These are phyloP conservation scores for Caenorhabditis remanei DNA, from an alignment of 1,140 invertebrate genomes.

Conservation along the genomic window DNA sequence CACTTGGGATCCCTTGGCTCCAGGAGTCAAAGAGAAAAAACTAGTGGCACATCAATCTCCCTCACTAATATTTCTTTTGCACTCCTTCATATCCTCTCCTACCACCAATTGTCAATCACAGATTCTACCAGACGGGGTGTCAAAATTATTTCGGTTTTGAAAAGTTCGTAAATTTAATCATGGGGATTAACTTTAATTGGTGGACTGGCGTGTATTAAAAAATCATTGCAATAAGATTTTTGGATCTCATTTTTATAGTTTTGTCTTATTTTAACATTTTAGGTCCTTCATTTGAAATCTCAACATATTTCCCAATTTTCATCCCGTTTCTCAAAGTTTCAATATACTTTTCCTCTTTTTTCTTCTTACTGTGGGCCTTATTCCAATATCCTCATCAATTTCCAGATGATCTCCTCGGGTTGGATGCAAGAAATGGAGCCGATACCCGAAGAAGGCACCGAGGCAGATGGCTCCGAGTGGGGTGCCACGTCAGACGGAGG, in stretches of 20 bases:
- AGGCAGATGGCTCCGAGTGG: conserved; percentile 46
- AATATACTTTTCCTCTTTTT: too few species aligned
- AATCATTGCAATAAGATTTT: too few species aligned
- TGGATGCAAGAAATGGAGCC: conserved; percentile 66
- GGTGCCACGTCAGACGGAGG: conserved; percentile 37
- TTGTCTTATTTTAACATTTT: too few species aligned
- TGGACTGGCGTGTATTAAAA: too few species aligned
- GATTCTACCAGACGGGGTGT: not conserved
- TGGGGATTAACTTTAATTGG: too few species aligned
- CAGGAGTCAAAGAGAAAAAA: not conserved
- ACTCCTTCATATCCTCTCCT: too few species aligned
- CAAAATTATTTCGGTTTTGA: not conserved
- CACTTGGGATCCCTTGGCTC: not conserved
- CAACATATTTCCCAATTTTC: too few species aligned
- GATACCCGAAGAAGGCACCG: conserved; percentile 66
- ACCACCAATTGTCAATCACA: not conserved
- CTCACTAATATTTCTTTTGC: conserved; percentile 7
- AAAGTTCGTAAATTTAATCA: not conserved
- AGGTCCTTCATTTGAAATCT: too few species aligned
- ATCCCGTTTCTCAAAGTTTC: too few species aligned
- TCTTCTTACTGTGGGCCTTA: too few species aligned
- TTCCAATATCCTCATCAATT: not conserved
- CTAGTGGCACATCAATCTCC: not conserved
- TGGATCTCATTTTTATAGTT: too few species aligned
- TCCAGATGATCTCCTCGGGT: conserved; percentile 35